Evolutionary conservation across 2,113 vertebrate species (phyloP), one percentile per base, ranked within the genome.

Genomic region (Sceloporus tristichus): DNA sequence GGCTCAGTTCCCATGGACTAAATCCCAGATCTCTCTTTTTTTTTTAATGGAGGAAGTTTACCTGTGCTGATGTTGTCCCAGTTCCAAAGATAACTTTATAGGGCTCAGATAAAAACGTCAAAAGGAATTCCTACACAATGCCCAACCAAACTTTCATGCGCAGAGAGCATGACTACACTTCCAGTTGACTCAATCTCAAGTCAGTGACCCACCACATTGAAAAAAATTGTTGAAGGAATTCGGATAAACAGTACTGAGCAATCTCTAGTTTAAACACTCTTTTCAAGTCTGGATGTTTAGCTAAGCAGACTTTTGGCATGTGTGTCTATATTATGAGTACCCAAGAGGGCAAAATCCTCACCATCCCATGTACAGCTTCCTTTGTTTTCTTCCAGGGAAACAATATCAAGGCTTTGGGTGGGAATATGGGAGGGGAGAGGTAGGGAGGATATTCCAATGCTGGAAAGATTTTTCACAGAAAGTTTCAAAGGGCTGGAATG

Each of bases 1-100:
- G 94, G 95, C 95, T 95, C 91, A 82, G 94, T 96, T 97, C 95
- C 96, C 97, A 96, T 96, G 97, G 97, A 96, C 94, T 95, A 94
- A 96, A 96, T 96, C 95, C 91, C 95, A 97, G 96, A 94, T 92
- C 94, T 40, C 40, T 85, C 91, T 85, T 92, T 95, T 93, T 48
- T 92, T 48, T 48, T 48, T 89, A 96, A 93, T 88, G 90, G 95
- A 96, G 93, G 94, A 96, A 95, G 93, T 96, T 96, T 97, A 97
- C 97, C 97, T 97, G 96, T 94, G 93, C 85, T 83, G 85, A 93
- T 94, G 89, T 82, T 95, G 92, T 95, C 95, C 89, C 88, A 91
- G 88, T 88, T 95, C 95, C 95, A 96, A 94, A 94, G 87, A 80
- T 85, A 96, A 95, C 94, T 95, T 96, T 96, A 94, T 91, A 95